A percentile compares a stretch with the other conserved stretches of the same genome.
phyloP scores from a whole-genome alignment of 2,113 vertebrate species.

The Vulpes lagopus region DNA sequence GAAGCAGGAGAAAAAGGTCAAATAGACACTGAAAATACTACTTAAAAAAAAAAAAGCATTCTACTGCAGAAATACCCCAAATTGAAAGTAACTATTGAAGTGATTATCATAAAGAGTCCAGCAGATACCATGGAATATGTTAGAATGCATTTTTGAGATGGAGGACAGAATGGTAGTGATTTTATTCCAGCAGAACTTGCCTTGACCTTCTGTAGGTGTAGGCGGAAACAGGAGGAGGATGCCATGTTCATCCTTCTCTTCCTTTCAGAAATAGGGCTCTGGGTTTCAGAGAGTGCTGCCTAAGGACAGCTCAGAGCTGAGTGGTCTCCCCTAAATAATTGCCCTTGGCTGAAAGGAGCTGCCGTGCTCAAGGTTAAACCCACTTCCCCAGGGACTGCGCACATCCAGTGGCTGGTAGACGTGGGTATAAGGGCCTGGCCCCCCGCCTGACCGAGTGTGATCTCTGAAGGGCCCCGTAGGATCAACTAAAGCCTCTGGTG shows the following conservation, averaged over 20 bases:
- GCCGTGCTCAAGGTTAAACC: background rate
- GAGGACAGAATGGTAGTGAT: background rate
- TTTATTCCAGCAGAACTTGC: background rate
- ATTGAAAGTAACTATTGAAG: background rate
- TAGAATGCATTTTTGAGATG: background rate
- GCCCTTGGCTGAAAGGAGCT: background rate
- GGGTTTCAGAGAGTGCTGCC: background rate
- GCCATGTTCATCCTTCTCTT: accelerated
- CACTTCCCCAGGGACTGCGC: background rate
- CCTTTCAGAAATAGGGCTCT: background rate
- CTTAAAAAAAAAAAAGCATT: conserved; percentile 31
- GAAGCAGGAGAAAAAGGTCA: background rate
- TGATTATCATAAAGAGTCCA: background rate
- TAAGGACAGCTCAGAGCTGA: background rate
- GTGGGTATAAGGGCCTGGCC: background rate
- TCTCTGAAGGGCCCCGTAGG: background rate
- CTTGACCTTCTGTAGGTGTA: background rate
- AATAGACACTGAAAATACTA: conserved; percentile 22
- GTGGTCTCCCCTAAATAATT: background rate
- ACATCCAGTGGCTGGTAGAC: background rate
- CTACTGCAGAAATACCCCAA: background rate
- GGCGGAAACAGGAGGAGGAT: background rate
- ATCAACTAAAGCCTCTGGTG: background rate
- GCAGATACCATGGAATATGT: background rate
- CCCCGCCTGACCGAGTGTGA: background rate